phyloP scores from a whole-genome alignment of 2,797 vertebrate genomes.

The Dicrostonyx torquatus region DNA sequence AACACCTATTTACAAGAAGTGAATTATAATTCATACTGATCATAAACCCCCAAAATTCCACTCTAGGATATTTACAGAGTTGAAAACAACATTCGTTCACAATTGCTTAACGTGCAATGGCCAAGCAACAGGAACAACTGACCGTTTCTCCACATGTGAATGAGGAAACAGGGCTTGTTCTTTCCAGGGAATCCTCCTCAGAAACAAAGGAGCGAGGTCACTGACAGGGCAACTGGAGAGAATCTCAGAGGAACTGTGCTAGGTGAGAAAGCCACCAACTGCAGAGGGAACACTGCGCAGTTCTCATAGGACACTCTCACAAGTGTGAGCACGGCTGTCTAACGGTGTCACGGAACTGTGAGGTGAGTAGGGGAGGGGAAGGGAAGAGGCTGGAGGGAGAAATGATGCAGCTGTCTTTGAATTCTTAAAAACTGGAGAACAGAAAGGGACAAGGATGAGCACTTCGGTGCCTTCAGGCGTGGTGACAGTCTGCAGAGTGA shows the following conservation, averaged over 20 bases:
- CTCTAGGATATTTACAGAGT: conserved; percentile 21
- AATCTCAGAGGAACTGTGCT: background rate
- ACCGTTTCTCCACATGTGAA: background rate
- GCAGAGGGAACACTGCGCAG: background rate
- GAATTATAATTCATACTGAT: background rate
- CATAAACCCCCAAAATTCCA: background rate
- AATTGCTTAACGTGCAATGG: background rate
- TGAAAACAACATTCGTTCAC: background rate
- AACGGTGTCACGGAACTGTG: background rate
- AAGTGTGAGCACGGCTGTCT: background rate
- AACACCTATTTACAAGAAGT: background rate
- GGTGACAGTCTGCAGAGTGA: background rate
- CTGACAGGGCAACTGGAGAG: background rate
- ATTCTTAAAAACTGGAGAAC: background rate
- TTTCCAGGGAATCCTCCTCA: background rate
- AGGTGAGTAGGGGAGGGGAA: too few relatives aligned
- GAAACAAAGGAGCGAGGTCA: background rate
- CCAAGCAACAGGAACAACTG: background rate
- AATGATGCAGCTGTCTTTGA: background rate
- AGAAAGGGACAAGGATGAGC: background rate
- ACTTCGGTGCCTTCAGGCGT: background rate
- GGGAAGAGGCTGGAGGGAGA: background rate
- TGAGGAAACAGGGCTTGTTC: background rate
- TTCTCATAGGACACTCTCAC: background rate
- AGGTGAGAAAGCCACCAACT: background rate